phyloP scores from a whole-genome alignment of 2,888 invertebrate species.

The Eristalis intricaria region DNA sequence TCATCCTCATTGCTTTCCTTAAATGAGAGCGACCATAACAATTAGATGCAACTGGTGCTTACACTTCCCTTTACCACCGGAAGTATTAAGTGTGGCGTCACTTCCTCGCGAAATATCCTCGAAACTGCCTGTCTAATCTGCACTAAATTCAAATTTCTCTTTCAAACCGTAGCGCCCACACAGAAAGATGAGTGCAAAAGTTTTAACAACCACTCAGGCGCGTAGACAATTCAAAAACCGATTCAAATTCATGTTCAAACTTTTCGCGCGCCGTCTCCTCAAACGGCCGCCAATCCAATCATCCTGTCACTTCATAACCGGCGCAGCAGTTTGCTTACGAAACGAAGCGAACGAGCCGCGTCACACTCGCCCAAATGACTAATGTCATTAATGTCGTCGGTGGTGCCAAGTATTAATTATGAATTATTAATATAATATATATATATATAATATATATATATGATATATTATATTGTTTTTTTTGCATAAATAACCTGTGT shows the following conservation, averaged over 20 bases:
- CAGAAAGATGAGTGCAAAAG: neutral
- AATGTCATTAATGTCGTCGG: too few species aligned
- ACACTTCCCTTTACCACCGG: too few species aligned
- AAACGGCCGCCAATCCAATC: neutral
- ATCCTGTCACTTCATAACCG: neutral
- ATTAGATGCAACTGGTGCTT: too few species aligned
- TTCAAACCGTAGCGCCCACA: neutral
- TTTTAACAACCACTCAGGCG: neutral
- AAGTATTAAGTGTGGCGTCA: too few species aligned
- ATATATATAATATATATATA: too few species aligned
- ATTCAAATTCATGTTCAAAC: constrained; percentile 26
- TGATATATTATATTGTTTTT: too few species aligned
- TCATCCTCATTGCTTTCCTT: too few species aligned
- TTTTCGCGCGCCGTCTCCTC: neutral
- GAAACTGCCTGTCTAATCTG: neutral
- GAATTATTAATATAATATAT: too few species aligned
- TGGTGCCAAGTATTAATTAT: too few species aligned
- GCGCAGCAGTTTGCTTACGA: neutral
- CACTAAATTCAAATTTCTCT: neutral
- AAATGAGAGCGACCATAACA: too few species aligned
- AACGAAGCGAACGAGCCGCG: neutral
- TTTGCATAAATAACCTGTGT: too few species aligned
- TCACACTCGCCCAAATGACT: constrained; percentile 12
- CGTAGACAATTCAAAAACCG: neutral
- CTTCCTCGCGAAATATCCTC: too few species aligned